phyloP scores from a whole-genome alignment of 2,888 invertebrate species.

The Scotopteryx bipunctaria region DNA sequence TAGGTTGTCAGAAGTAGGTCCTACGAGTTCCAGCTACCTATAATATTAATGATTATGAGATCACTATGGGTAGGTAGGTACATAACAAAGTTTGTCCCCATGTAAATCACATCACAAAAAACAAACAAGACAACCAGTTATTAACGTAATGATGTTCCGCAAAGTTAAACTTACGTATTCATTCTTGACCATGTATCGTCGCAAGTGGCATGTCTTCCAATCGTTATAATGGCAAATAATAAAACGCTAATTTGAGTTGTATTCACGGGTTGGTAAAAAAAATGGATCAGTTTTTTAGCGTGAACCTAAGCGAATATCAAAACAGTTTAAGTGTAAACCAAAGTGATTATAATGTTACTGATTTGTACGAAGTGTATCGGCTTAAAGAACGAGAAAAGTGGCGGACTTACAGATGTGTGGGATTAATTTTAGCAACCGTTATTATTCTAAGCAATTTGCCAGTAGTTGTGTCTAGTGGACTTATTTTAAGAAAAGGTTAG shows the following conservation, averaged over 20 bases:
- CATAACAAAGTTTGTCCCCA: conserved; percentile 19
- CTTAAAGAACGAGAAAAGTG: conserved; percentile 67
- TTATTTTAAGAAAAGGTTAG: conserved; percentile 85
- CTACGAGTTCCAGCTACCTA: too few relatives aligned
- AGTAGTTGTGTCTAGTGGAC: conserved; percentile 86
- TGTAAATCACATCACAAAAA: conserved; percentile 62
- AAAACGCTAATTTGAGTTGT: too few relatives aligned
- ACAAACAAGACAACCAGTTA: conserved; percentile 54
- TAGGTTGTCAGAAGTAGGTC: too few relatives aligned
- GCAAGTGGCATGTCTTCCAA: conserved; percentile 56
- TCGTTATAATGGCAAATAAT: too few relatives aligned
- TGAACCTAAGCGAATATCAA: conserved; percentile 19
- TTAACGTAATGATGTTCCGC: conserved; percentile 52
- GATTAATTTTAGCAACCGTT: conserved; percentile 80
- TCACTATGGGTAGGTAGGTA: background rate
- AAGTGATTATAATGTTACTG: conserved; percentile 53
- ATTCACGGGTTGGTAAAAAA: too few relatives aligned
- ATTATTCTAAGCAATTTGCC: conserved; percentile 84
- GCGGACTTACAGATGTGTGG: conserved; percentile 77
- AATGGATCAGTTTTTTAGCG: conserved; percentile 57
- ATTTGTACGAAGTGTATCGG: conserved; percentile 65
- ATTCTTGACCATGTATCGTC: conserved; percentile 55
- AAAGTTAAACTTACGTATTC: conserved; percentile 57
- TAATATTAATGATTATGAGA: too few relatives aligned
- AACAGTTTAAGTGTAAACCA: conserved; percentile 39